Evolutionary conservation across 2,113 vertebrate species (phyloP), one percentile per base, ranked within the genome.

Genomic region (Passer domesticus): DNA sequence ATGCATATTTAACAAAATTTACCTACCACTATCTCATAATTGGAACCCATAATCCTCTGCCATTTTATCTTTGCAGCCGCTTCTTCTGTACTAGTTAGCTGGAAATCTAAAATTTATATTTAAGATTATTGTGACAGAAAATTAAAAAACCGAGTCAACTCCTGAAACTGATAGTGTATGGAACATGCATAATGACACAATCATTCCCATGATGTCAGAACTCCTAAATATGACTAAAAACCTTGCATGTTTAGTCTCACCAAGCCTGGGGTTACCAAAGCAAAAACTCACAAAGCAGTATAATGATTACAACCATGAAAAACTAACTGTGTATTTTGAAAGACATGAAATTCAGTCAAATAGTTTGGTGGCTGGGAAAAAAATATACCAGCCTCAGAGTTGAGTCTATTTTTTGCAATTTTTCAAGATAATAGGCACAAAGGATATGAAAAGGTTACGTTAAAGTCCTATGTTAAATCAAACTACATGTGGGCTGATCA

Each of bases 11-110:
- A 94, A 23, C 5, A 31, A 64, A 67, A 58, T 85, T 66, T 79
- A 98, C 99, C 87, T 98, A 99, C 99, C 83, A 99, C 98, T 90
- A 99, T 98, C 97, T 99, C 98, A 85, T 98, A 99, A 96, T 98
- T 98, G 6, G 97, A 96, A 30, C 99, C 98, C 93, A 99, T 98
- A 96, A 98, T 98, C 72, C 96, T 98, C 95, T 98, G 98, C 99
- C 99, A 99, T 85, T 99, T 99, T 86, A 96, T 97, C 96, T 97
- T 96, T 18, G 66, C 33, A 83, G 77, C 39, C 58, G 79, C 69
- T 92, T 97, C 98, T 92, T 97, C 95, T 37, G 90, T 23, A 79
- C 68, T 30, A 79, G 67, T 83, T 63, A 91, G 64, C 76, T 93
- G 96, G 67, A 96, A 96, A 93, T 92, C 97, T 97, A 73, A 85